Base-by-base conservation (phyloP, 2,113 vertebrate genomes). In the Piprites chloris region DNA sequence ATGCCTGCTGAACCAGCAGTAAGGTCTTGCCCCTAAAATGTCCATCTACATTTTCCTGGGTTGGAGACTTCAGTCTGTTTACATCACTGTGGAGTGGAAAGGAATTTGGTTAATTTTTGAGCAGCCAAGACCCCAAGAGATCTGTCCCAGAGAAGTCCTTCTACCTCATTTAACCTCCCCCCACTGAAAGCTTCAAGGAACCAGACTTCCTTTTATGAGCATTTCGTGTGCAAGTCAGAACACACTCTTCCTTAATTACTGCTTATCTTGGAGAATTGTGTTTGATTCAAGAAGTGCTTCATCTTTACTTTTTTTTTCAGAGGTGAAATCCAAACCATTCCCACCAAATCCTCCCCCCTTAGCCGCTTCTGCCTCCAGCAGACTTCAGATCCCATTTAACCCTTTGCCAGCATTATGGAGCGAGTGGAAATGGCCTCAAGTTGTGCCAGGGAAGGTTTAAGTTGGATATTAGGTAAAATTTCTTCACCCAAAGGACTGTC, bases 1-100 rank as follows among this genome's bases (percentile, higher is more conserved):
- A 98, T 24, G 98, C 96, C 72, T 98, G 99, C 93, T 98, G 98
- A 18, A 98, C 98, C 96, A 98, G 92, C 84, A 98, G 90, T 76
- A 99, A 97, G 22, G 98, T 98, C 96, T 98, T 99, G 49, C 97
- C 98, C 58, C 97, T 97, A 56, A 96, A 97, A 53, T 97, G 98
- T 23, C 96, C 98, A 37, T 99, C 98, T 82, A 95, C 61, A 7
- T 97, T 97, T 62, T 99, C 99, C 63, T 97, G 98, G 46, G 95
- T 97, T 26, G 98, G 98, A 87, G 98, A 98, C 89, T 98, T 98
- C 63, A 98, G 88, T 94, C 98, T 99, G 59, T 97, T 97, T 41
- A 98, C 89, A 81, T 99, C 99, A 92, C 99, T 98, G 97, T 24
- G 67, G 87, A 94, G 87, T 14, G 84, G 66, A 90, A 97, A 94